Conservation (phyloP, 2,113 vertebrate species). For the Dascyllus trimaculatus region DNA sequence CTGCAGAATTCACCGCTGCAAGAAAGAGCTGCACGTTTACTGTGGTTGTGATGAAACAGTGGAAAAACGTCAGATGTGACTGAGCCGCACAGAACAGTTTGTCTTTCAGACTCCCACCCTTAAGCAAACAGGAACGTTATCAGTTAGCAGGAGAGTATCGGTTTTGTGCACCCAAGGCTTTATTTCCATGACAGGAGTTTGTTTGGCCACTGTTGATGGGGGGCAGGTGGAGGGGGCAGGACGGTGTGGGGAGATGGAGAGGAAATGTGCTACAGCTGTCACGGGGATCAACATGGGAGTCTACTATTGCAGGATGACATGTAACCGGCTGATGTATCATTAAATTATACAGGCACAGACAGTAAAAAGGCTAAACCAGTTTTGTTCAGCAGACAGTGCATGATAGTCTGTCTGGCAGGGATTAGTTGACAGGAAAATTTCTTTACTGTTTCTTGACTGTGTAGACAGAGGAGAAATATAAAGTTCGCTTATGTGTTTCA, state of each 20-base stretch:
- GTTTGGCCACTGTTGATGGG: slow-evolving; percentile 32
- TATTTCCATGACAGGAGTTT: slow-evolving; percentile 29
- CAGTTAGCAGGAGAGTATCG: slow-evolving; percentile 10
- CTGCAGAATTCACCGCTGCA: neutral
- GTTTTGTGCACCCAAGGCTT: neutral
- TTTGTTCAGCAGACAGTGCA: neutral
- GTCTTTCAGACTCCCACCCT: slow-evolving; percentile 36
- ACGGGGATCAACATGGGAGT: slow-evolving; percentile 21
- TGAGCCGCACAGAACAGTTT: slow-evolving; percentile 12
- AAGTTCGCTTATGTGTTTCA: too few species aligned
- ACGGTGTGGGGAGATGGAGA: slow-evolving; percentile 6
- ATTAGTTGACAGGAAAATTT: neutral
- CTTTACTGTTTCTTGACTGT: neutral
- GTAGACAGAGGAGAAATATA: too few species aligned
- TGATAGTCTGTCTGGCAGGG: too few species aligned
- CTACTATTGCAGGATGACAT: neutral
- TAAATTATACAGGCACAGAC: neutral
- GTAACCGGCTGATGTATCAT: neutral
- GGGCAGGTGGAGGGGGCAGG: neutral
- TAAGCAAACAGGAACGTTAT: slow-evolving; percentile 32
- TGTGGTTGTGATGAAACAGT: too few species aligned
- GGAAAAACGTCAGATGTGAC: neutral
- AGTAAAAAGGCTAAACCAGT: slow-evolving; percentile 18
- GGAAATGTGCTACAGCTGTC: slow-evolving; percentile 23
- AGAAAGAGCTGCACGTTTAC: neutral